Evolutionary conservation across 2,797 vertebrate species (phyloP).

Genomic region (Cuniculus paca): DNA sequence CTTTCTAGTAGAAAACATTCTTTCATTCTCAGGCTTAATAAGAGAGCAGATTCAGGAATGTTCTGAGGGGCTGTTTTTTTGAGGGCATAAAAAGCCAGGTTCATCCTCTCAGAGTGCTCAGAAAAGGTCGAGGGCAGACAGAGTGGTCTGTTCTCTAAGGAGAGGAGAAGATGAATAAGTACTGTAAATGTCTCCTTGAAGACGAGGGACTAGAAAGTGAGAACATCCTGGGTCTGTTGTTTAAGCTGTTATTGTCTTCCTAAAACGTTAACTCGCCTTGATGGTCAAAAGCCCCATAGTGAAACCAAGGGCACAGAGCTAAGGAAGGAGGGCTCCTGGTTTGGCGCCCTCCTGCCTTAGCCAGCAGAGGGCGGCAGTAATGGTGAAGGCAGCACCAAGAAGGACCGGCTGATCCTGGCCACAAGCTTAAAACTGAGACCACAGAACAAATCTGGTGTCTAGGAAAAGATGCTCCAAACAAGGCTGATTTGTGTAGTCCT

Average conservation of each 20-base stretch:
- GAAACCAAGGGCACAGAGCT: background rate
- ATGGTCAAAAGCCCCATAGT: background rate
- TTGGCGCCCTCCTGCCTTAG: no score
- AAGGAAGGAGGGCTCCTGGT: background rate
- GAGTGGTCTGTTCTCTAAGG: background rate
- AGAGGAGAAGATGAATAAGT: background rate
- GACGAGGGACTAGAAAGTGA: background rate
- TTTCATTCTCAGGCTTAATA: background rate
- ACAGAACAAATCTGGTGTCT: background rate
- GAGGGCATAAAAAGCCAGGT: background rate
- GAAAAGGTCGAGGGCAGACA: background rate
- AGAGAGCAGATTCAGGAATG: background rate
- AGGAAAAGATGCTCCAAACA: background rate
- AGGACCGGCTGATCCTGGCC: background rate
- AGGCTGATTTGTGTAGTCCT: no score
- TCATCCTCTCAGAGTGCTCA: background rate
- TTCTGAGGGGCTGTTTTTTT: background rate
- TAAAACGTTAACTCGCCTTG: background rate
- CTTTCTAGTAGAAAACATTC: background rate
- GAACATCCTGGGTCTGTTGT: background rate
- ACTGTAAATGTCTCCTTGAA: background rate
- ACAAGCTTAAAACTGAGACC: background rate
- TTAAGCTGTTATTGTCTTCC: background rate
- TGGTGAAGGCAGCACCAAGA: background rate
- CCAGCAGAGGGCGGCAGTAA: slow-evolving; percentile 7